A percentile compares a stretch with the other conserved stretches of the same genome.
phyloP scores from a whole-genome alignment of 2,888 invertebrate species.

The Coelogynopora nodosa region DNA sequence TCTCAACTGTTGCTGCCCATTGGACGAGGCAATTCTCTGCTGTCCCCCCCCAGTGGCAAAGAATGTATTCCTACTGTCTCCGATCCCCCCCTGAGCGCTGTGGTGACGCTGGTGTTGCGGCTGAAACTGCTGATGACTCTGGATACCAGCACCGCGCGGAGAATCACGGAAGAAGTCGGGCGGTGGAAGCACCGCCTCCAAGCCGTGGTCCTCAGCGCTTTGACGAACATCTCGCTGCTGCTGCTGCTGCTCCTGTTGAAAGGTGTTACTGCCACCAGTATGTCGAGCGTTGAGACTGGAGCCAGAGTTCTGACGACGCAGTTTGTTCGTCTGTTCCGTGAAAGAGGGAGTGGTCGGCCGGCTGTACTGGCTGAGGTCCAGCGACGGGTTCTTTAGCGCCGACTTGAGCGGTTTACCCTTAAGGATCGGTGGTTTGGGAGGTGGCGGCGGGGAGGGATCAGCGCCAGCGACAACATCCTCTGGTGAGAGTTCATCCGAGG shows the following conservation, averaged over 20 bases:
- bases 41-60: background rate
- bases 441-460: background rate
- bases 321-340: background rate
- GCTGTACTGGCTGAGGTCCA: background rate
- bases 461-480: background rate
- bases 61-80: background rate
- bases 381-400: background rate
- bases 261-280: background rate
- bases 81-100: background rate
- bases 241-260: background rate
- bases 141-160: background rate
- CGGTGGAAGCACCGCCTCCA: background rate
- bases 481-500: background rate
- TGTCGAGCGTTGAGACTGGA: background rate
- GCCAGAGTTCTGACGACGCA: background rate
- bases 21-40: background rate
- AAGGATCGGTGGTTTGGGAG: background rate
- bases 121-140: background rate
- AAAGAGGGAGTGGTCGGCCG: background rate
- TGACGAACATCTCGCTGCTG: background rate
- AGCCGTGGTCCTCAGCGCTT: background rate
- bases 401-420: background rate
- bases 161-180: background rate
- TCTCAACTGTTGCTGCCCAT: too few species aligned
- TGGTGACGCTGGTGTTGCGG: background rate